These are phyloP conservation scores for Catocala fraxini DNA, from an alignment of 2,888 invertebrate species.

Conservation along the genomic window DNA sequence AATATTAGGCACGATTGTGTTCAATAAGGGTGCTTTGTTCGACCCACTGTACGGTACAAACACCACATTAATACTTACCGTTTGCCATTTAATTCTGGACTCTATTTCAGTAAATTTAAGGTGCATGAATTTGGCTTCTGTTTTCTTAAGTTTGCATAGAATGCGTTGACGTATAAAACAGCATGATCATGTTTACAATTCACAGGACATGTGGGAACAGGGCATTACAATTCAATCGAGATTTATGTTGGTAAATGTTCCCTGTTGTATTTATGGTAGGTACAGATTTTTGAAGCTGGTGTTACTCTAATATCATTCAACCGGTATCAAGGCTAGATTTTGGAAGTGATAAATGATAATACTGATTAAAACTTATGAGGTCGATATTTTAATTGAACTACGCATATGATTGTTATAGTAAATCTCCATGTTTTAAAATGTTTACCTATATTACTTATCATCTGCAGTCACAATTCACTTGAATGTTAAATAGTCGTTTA, in stretches of 20 bases:
- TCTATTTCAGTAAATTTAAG: accelerated
- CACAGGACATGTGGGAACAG: constrained; percentile 75
- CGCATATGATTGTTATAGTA: too few species aligned
- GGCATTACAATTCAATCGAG: constrained; percentile 68
- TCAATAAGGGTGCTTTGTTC: constrained; percentile 70
- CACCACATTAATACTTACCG: constrained; percentile 23
- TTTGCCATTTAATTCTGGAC: constrained; percentile 8
- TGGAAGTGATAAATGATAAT: too few species aligned
- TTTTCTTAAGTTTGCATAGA: constrained; percentile 32
- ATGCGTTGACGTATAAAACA: constrained; percentile 58
- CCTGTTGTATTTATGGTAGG: constrained; percentile 42
- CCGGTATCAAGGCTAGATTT: too few species aligned
- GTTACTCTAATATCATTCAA: not conserved
- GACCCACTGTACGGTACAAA: constrained; percentile 58
- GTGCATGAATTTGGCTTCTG: not conserved
- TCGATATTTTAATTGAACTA: too few species aligned
- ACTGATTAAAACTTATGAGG: too few species aligned
- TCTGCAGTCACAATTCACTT: too few species aligned
- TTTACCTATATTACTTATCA: too few species aligned
- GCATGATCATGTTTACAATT: constrained; percentile 71
- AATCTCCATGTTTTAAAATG: too few species aligned
- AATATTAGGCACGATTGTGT: constrained; percentile 78
- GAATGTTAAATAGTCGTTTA: too few species aligned
- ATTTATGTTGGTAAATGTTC: constrained; percentile 54
- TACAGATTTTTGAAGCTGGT: constrained; percentile 27